Base-by-base conservation (phyloP, 2,888 invertebrate species). In the Lordiphosa andalusiaca region DNA sequence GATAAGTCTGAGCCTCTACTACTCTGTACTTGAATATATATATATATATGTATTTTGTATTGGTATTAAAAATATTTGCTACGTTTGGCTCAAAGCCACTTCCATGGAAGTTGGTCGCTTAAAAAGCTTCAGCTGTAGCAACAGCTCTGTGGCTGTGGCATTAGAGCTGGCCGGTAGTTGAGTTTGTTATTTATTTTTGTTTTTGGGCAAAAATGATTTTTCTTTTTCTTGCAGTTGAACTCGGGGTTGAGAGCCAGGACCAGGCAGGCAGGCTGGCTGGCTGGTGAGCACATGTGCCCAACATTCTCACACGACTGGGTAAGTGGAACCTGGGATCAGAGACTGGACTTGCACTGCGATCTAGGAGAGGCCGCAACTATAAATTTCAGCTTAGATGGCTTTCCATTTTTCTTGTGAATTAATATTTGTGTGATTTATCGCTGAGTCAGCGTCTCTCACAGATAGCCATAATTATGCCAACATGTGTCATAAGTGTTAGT, bases 391-490 rank as follows among this genome's bases (percentile, higher is more conserved):
- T 71, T 72, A 68, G 76, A 47, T 71, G 64, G 7, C 19, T 47
- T 41, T 47, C 39, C 37, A 38, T 38, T 49, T 38, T 40, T 52
- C 23, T 35, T 71, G 54, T 80, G 87, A 86, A 86, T 84, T 84
- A 87, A 82, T 83, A 84, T 84, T 86, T 86, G 86, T 86, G 84
- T 81, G 87, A 86, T 86, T 84, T 86, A 86, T 86, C 87, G 76
- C 70, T 21, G 21, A 51, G 63, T 63, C 70, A 64, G 60, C 66
- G 63, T 67, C 58, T 44, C 55, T 9, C 30, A 30, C 30, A 30
- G 30, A 30, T 30, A 30, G 9, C 30, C 9, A 10, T 30, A 30
- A 30, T 44, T 44, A 44, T 44, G 25, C 64, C 33, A 65, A 53
- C 61, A 67, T 67, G 76, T 73, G 57, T 52, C 64, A 75, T 81